Evolutionary conservation across 2,797 vertebrate species (phyloP), one percentile per base, ranked within the genome.

Genomic region (Odontamblyopus rebecca): DNA sequence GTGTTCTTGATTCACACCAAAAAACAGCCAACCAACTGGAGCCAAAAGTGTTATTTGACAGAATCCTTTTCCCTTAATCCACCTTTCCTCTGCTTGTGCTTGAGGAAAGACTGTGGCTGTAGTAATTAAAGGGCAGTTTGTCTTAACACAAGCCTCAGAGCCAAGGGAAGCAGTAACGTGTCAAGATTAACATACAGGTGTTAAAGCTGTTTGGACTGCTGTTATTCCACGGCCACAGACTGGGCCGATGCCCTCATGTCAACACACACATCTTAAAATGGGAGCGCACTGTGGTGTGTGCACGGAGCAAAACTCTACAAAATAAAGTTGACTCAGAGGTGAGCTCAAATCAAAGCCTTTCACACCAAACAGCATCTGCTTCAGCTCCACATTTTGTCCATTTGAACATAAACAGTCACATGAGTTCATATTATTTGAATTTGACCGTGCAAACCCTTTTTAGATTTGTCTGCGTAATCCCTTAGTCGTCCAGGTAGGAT

Each of bases 81-180:
- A 59, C 51, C 48, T 71, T 57, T 73, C 61, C 62, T 19, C 63
- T 41, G 70, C 32, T 27, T 80, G 79, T 82, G 57, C 81, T 77
- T 73, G 26, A 23, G 64, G 79, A 85, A 78, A 57, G 74, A 84
- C 73, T 77, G 79, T 78, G 67, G 50, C 75, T 79, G 57, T 50
- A n/a, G 75, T 81, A 85, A 87, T 90, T 88, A 89, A 86, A 79
- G 74, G 60, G 32, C 5, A 80, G 86, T 89, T 90, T 91, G 81
- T 88, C 84, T 86, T 89, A 72, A 88, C 86, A 84, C 84, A 69
- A 51, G n/a, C 63, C 67, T 86, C 79, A 50, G 71, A 87, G 86
- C 89, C 90, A 89, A 88, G 56, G 79, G 77, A 90, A 91, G 90
- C 88, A 88, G 60, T 69, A 26, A 70, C 0, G 88, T 86, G 91